phyloP scores from a whole-genome alignment of 2,113 vertebrate species.

The Rhinopithecus roxellana region DNA sequence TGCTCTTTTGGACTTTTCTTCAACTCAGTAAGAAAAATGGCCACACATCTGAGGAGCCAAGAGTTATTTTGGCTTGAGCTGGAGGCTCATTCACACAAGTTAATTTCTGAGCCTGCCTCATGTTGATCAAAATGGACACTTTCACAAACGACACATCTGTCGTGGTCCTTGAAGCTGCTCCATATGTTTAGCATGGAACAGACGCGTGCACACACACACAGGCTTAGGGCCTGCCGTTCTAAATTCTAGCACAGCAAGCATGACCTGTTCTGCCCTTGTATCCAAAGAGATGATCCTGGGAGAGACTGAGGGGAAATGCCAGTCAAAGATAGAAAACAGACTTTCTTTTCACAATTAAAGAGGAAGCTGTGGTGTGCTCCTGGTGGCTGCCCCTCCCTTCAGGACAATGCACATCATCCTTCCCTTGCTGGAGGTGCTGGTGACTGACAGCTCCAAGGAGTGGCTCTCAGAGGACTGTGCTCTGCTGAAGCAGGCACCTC shows the following conservation, averaged over 20 bases:
- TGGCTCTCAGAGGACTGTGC: background rate
- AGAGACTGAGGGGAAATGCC: background rate
- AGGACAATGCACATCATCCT: background rate
- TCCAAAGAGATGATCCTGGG: background rate
- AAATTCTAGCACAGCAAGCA: background rate
- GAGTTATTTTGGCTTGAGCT: conserved; percentile 48
- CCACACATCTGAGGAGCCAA: background rate
- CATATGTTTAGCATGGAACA: background rate
- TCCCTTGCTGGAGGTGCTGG: background rate
- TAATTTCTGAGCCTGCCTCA: conserved; percentile 51
- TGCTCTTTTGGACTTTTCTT: conserved; percentile 63
- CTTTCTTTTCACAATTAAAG: background rate
- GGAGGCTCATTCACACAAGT: conserved; percentile 39
- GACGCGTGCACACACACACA: background rate
- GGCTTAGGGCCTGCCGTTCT: background rate
- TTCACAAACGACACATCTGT: conserved; percentile 21
- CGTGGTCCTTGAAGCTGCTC: background rate
- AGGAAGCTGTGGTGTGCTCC: background rate
- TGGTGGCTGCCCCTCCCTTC: background rate
- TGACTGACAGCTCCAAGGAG: background rate
- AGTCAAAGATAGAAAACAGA: background rate
- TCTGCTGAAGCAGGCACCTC: background rate
- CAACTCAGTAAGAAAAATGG: conserved; percentile 16
- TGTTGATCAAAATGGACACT: conserved; percentile 52
- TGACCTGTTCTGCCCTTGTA: background rate